Percentiles rank a stretch among this genome's conserved stretches.
phyloP scores from a whole-genome alignment of 2,888 invertebrate genomes.

The Mycalesis mineus region DNA sequence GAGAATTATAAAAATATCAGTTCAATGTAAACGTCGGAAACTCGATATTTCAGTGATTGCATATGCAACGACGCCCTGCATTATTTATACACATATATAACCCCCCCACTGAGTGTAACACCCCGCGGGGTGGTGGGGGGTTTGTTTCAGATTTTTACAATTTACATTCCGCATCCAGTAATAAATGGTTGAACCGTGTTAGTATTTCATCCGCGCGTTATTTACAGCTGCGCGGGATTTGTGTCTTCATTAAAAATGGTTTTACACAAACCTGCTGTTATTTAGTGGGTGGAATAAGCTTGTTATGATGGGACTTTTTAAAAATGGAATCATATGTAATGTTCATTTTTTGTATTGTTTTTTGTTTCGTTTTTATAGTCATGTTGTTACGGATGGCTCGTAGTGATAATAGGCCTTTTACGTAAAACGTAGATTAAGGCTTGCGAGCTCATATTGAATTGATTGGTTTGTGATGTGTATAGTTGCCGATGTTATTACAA shows the following conservation, averaged over 20 bases:
- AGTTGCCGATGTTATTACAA: no score
- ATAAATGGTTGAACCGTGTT: slow-evolving; percentile 9
- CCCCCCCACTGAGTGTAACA: background rate
- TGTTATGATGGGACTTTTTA: no score
- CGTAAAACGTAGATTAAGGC: no score
- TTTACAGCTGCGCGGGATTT: background rate
- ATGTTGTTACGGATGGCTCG: no score
- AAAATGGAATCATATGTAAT: no score
- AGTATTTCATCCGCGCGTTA: background rate
- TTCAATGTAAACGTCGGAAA: slow-evolving; percentile 4
- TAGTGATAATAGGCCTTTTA: no score
- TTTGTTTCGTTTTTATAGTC: no score
- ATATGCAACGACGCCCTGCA: slow-evolving; percentile 15
- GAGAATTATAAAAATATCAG: background rate
- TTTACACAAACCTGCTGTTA: background rate
- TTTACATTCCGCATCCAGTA: background rate
- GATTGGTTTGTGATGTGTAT: no score
- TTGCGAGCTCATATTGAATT: no score
- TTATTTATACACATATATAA: slow-evolving; percentile 15
- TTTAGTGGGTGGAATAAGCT: no score
- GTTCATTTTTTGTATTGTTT: no score
- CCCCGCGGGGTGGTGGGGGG: background rate
- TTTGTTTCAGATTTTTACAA: slow-evolving; percentile 1
- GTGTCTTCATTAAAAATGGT: background rate
- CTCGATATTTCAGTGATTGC: slow-evolving; percentile 9